Conservation (phyloP, 2,888 invertebrate genomes). For the Acanthosepion esculentum region DNA sequence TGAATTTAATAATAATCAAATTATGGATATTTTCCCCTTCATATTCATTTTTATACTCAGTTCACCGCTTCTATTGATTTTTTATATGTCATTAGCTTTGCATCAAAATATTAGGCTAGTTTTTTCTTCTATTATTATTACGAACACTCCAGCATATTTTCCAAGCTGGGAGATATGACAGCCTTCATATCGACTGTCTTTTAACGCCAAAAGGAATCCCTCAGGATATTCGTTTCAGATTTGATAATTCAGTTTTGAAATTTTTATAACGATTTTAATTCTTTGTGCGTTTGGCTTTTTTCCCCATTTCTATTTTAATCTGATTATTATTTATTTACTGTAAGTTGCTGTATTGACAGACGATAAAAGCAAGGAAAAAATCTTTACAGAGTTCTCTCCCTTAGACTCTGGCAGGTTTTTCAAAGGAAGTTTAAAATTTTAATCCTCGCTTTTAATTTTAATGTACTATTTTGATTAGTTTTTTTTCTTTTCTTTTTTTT, state of each 20-base stretch:
- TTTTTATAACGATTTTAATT: constrained; percentile 18
- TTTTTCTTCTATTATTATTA: background rate
- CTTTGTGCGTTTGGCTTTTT: background rate
- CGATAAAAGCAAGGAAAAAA: background rate
- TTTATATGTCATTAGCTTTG: background rate
- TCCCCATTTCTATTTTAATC: background rate
- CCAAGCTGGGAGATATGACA: background rate
- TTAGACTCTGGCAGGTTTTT: background rate
- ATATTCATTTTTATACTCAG: too few species aligned
- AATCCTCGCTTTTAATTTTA: background rate
- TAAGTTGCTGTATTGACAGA: background rate
- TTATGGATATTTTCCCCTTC: too few species aligned
- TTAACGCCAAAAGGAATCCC: background rate
- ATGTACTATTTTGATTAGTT: background rate
- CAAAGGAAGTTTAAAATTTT: background rate
- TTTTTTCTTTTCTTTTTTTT: too few species aligned
- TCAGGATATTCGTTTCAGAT: background rate
- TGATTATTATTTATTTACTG: background rate
- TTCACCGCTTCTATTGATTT: too few species aligned
- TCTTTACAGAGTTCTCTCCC: background rate
- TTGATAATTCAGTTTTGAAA: background rate
- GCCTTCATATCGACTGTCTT: background rate
- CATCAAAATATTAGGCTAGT: background rate
- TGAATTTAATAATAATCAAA: too few species aligned
- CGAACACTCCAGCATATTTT: background rate